These are phyloP conservation scores for Parauchenoglanis punctatus DNA, from an alignment of 2,797 vertebrate genomes.

Conservation along the genomic window DNA sequence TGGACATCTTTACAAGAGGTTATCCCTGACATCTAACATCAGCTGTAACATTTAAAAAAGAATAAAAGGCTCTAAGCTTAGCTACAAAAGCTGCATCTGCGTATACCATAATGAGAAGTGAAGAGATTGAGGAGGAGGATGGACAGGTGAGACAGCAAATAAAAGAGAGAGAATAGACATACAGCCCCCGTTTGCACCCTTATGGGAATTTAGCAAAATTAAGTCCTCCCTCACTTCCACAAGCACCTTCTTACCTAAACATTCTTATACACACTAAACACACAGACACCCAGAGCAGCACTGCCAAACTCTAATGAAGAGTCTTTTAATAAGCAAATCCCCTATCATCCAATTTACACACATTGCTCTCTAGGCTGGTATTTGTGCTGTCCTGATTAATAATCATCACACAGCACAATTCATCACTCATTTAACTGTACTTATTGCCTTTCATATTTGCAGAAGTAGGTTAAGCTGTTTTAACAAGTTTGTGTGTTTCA, in stretches of 20 bases:
- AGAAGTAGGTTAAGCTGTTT: background rate
- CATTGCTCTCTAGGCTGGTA: conserved; percentile 65
- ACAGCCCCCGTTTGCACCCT: conserved; percentile 55
- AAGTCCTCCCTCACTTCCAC: conserved; percentile 56
- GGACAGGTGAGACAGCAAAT: background rate
- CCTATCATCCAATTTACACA: conserved; percentile 67
- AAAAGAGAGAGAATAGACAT: background rate
- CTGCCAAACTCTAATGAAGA: conserved; percentile 72
- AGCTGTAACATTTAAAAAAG: conserved; percentile 25
- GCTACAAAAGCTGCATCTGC: conserved; percentile 14
- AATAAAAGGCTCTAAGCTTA: conserved; percentile 7
- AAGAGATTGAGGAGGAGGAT: background rate
- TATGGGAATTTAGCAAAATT: conserved; percentile 68
- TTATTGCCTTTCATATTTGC: background rate
- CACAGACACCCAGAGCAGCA: conserved; percentile 61
- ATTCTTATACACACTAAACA: conserved; percentile 18
- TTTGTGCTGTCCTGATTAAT: conserved; percentile 67
- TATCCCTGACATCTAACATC: conserved; percentile 25
- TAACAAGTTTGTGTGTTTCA: background rate
- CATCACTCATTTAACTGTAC: background rate
- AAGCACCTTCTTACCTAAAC: conserved; percentile 14
- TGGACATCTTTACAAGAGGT: conserved; percentile 7
- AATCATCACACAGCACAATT: conserved; percentile 15
- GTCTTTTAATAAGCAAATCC: conserved; percentile 74
- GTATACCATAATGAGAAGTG: conserved; percentile 9